Conservation (phyloP, 2,888 invertebrate genomes). For the Diaperis boleti region DNA sequence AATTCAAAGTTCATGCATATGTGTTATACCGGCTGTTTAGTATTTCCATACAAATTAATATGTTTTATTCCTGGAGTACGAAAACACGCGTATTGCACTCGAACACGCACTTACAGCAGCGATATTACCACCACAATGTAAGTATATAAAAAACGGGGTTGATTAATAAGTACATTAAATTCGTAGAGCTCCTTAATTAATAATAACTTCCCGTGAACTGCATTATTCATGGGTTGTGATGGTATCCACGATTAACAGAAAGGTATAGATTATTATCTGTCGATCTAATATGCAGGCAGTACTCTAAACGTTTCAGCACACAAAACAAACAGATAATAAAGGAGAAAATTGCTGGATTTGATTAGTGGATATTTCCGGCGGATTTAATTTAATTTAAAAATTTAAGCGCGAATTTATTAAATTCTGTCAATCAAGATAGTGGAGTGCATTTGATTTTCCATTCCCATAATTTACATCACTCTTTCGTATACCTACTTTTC, state of each 20-base stretch:
- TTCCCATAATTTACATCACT: too few species aligned
- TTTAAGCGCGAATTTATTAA: too few species aligned
- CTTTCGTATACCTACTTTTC: too few species aligned
- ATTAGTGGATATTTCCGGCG: too few species aligned
- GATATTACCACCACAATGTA: conserved; percentile 44
- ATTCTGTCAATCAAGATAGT: too few species aligned
- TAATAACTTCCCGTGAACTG: neutral
- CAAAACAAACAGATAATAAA: too few species aligned
- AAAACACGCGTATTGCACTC: conserved; percentile 49
- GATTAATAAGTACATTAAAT: conserved; percentile 22
- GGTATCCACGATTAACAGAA: neutral
- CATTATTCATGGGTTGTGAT: neutral
- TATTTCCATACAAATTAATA: conserved; percentile 42
- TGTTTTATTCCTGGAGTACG: conserved; percentile 1
- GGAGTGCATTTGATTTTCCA: too few species aligned
- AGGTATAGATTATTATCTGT: neutral
- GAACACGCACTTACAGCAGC: conserved; percentile 49
- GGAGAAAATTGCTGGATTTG: too few species aligned
- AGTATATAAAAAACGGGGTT: conserved; percentile 43
- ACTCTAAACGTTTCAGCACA: too few species aligned
- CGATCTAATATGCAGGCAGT: neutral
- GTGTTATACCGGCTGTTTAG: conserved; percentile 29
- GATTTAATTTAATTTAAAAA: too few species aligned
- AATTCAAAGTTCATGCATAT: conserved; percentile 45
- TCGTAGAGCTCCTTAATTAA: neutral